These are phyloP conservation scores for Rhagonycha lutea DNA, from an alignment of 2,888 invertebrate species.

Conservation along the genomic window DNA sequence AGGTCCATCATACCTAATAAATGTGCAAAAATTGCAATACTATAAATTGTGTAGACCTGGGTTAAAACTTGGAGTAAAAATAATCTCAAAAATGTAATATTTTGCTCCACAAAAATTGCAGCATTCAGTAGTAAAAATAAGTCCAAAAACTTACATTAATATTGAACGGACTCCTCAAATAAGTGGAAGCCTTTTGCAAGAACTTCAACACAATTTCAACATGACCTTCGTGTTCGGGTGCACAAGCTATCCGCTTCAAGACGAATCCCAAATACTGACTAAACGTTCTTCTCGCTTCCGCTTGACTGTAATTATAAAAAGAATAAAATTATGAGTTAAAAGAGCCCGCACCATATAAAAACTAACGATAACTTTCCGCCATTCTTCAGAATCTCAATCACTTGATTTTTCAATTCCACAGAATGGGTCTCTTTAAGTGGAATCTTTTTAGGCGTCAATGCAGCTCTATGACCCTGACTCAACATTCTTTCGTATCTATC, in stretches of 20 bases:
- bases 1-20: neutral
- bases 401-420: constrained; percentile 48
- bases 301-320: constrained; percentile 56
- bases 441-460: constrained; percentile 50
- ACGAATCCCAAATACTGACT: constrained; percentile 77
- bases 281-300: constrained; percentile 77
- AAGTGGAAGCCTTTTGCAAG: constrained; percentile 72
- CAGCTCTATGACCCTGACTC: constrained; percentile 49
- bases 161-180: constrained; percentile 70
- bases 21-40: neutral
- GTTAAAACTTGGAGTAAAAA: neutral
- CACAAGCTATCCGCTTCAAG: constrained; percentile 65
- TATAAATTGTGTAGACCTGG: neutral
- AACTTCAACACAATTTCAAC: constrained; percentile 76
- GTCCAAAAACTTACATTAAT: constrained; percentile 57
- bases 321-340: neutral
- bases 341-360: constrained; percentile 8
- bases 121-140: neutral
- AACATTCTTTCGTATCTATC: constrained; percentile 54
- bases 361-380: constrained; percentile 72
- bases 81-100: neutral
- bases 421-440: constrained; percentile 47
- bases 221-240: constrained; percentile 61
- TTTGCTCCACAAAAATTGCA: neutral
- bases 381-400: constrained; percentile 61